These are phyloP conservation scores for Pelobates fuscus DNA, from an alignment of 2,113 vertebrate genomes.

Conservation along the genomic window DNA sequence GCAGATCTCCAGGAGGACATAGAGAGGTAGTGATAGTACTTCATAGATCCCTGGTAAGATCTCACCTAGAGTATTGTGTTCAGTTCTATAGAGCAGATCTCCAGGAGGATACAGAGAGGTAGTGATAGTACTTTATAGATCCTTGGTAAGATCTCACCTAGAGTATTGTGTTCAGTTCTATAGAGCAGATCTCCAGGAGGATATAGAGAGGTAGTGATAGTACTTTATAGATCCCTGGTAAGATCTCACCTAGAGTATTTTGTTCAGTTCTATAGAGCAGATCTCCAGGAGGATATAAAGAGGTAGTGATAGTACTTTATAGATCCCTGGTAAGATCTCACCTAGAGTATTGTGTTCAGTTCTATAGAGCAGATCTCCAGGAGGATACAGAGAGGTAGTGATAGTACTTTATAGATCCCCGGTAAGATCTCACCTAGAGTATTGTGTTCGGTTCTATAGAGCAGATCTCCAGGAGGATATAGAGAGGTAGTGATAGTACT, in stretches of 20 bases:
- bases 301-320: no score
- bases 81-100: neutral
- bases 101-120: neutral
- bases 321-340: neutral
- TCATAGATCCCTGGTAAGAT: neutral
- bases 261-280: neutral
- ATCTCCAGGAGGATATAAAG: no score
- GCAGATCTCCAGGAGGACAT: no score
- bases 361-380: conserved; percentile 3
- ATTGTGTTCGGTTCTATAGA: no score
- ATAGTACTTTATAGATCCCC: neutral
- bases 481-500: neutral
- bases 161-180: neutral
- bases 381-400: neutral
- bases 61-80: neutral
- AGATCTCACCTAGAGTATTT: conserved; percentile 1
- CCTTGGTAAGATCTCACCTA: conserved; percentile 8
- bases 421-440: no score
- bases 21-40: neutral
- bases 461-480: neutral
- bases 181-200: neutral
- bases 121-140: conserved; percentile 14
- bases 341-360: conserved; percentile 2
- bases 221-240: conserved; percentile 15
- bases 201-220: neutral